Evolutionary conservation across 2,113 vertebrate genomes (phyloP), one percentile per base, ranked within the genome.

Genomic region (Axis porcinus): DNA sequence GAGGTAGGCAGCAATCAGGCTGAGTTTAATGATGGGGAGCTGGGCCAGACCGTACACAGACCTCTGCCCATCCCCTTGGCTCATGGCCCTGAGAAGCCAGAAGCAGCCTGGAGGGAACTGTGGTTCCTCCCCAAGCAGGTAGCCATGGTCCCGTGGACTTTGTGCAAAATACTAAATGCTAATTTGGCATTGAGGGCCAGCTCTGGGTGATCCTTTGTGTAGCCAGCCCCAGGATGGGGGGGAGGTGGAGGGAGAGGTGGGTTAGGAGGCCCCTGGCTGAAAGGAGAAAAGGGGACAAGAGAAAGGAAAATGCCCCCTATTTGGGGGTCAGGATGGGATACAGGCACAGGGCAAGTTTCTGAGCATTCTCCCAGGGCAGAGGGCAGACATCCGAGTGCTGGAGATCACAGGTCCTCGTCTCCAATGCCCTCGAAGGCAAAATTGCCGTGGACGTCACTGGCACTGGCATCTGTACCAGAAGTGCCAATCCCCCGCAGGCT

Each of bases 341-440:
- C 97, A 98, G 98, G 98, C 98, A 98, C 96, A 97, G 98, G 83
- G 25, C 93, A 89, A 98, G 89, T 97, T 95, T 97, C 54, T 98
- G 84, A 94, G 88, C 93, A 97, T 91, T 96, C 78, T 93, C 95
- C 89, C 81, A 27, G 90, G 76, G 88, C 43, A 88, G 47, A 94
- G 96, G 81, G 74, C 83, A 93, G 96, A 95, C 78, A 89, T 95
- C 91, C 43, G 58, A 58, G 78, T 94, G 94, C 83, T 96, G 89
- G 96, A 84, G 79, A 90, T 99, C 99, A 99, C 99, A 99, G 99
- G 98, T 99, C 99, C 67, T 99, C 99, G 0, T 99, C 99, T 0
- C 99, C 99, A 36, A 99, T 99, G 98, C 99, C 99, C 98, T 99
- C 99, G 2, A 99, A 99, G 98, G 99, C 99, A 0, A 99, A 99